These are phyloP conservation scores for Dromius quadrimaculatus DNA, from an alignment of 2,888 invertebrate species.

Conservation along the genomic window DNA sequence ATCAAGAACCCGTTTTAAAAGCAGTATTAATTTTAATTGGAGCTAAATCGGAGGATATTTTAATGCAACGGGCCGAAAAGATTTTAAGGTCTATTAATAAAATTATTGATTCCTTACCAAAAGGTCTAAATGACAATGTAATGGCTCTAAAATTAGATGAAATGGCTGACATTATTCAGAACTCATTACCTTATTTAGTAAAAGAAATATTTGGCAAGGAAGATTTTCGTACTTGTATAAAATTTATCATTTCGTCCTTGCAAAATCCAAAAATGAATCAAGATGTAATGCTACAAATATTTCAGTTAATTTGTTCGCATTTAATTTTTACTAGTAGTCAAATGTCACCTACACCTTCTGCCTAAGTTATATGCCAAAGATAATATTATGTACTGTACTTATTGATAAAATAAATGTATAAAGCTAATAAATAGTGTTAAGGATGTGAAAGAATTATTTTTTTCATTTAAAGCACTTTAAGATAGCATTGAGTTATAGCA, in stretches of 20 bases:
- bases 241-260: conserved; percentile 65
- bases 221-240: conserved; percentile 62
- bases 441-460: too few species aligned
- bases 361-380: conserved; percentile 53
- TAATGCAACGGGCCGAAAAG: conserved; percentile 54
- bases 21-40: conserved; percentile 66
- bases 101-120: conserved; percentile 58
- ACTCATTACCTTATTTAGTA: conserved; percentile 60
- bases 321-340: conserved; percentile 57
- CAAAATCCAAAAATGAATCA: conserved; percentile 67
- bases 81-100: conserved; percentile 57
- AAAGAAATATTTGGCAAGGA: conserved; percentile 64
- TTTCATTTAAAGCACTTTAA: too few species aligned
- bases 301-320: conserved; percentile 63
- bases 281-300: conserved; percentile 67
- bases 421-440: too few species aligned
- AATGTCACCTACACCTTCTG: conserved; percentile 57
- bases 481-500: too few species aligned
- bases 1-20: conserved; percentile 69
- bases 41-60: conserved; percentile 63
- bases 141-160: conserved; percentile 60
- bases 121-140: conserved; percentile 56
- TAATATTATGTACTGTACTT: too few species aligned
- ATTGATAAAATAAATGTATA: too few species aligned
- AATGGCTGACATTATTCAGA: conserved; percentile 59